Percentiles rank a stretch among this genome's conserved stretches.
Evolutionary conservation across 2,797 vertebrate species (phyloP).

Genomic region (Acomys russatus): DNA sequence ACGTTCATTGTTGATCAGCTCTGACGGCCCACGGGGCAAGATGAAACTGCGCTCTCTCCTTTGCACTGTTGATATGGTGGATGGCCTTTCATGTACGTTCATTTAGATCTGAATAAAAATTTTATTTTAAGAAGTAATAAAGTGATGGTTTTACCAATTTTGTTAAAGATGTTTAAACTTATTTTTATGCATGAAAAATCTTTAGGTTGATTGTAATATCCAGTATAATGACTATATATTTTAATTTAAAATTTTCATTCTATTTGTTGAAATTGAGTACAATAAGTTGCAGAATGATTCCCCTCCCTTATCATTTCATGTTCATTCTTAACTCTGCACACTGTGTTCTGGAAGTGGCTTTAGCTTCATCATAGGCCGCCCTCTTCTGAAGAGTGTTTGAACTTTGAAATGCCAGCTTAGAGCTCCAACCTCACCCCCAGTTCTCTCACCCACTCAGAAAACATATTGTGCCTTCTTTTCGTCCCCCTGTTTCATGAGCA

Average conservation of each 20-base stretch:
- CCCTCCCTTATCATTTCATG: background rate
- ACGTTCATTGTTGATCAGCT: background rate
- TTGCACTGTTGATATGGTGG: conserved; percentile 6
- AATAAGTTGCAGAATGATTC: background rate
- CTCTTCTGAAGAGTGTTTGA: conserved; percentile 32
- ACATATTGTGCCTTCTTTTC: conserved; percentile 27
- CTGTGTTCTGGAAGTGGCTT: background rate
- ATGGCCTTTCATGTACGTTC: background rate
- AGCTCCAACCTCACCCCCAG: background rate
- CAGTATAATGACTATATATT: conserved; percentile 12
- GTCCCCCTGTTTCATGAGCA: conserved; percentile 25
- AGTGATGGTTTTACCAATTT: background rate
- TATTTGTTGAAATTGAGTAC: conserved; percentile 1
- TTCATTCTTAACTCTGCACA: conserved; percentile 15
- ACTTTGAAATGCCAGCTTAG: background rate
- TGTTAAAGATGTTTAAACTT: conserved; percentile 42
- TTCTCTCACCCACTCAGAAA: conserved; percentile 46
- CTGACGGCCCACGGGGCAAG: background rate
- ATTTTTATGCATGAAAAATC: conserved; percentile 29
- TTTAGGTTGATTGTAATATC: background rate
- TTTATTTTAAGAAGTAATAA: conserved; percentile 65
- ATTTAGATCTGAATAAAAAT: background rate
- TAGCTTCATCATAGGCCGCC: background rate
- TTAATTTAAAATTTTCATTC: conserved; percentile 47
- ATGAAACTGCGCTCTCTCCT: background rate